Percentiles rank a stretch among this genome's conserved stretches.
Evolutionary conservation across 2,888 invertebrate species (phyloP).

Genomic region (Platycheirus rosarum): DNA sequence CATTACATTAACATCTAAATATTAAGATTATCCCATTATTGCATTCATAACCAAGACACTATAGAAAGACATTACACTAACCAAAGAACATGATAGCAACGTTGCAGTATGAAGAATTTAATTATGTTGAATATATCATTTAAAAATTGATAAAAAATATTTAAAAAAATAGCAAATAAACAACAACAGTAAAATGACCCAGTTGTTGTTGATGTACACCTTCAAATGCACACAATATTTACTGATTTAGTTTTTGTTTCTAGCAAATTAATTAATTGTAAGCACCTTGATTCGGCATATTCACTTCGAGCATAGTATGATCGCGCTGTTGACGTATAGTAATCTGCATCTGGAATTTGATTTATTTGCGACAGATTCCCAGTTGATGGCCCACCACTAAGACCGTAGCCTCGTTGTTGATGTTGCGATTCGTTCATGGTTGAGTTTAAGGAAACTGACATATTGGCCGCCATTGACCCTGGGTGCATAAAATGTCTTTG

Average conservation of each 20-base stretch:
- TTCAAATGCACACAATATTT: slow-evolving; percentile 10
- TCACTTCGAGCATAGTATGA: slow-evolving; percentile 79
- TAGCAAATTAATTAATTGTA: slow-evolving; percentile 57
- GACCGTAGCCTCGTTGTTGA: slow-evolving; percentile 66
- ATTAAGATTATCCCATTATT: background rate
- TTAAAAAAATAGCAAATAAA: background rate
- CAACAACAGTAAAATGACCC: background rate
- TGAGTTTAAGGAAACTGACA: slow-evolving; percentile 58
- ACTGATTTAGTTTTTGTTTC: slow-evolving; percentile 33
- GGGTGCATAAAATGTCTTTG: slow-evolving; percentile 79
- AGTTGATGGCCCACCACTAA: slow-evolving; percentile 75
- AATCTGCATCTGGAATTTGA: slow-evolving; percentile 59
- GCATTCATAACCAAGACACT: background rate
- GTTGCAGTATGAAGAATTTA: background rate
- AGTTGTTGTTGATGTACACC: slow-evolving; percentile 5
- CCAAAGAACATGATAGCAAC: background rate
- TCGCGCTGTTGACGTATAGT: slow-evolving; percentile 75
- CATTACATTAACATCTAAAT: background rate
- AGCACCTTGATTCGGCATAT: slow-evolving; percentile 80
- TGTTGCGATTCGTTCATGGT: slow-evolving; percentile 75
- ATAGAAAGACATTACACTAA: background rate
- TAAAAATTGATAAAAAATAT: too few species aligned
- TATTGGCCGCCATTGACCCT: slow-evolving; percentile 36
- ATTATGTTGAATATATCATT: background rate
- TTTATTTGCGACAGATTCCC: slow-evolving; percentile 78